phyloP scores from a whole-genome alignment of 2,113 vertebrate genomes.

The Poeciliopsis turrubarensis region DNA sequence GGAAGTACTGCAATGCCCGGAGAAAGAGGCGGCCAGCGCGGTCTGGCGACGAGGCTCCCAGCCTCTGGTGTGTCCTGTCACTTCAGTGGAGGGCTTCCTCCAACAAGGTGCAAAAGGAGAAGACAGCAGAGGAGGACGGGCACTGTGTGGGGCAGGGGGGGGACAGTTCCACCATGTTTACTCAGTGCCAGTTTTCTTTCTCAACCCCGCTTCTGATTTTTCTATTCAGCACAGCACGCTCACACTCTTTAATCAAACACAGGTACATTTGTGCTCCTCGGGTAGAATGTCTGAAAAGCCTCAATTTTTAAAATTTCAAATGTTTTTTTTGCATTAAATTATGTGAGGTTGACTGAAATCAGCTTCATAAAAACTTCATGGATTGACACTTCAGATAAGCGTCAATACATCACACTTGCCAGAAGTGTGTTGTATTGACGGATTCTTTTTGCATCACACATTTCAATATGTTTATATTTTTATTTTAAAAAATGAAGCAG shows the following conservation, averaged over 20 bases:
- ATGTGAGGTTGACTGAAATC: constrained; percentile 33
- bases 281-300: constrained; percentile 31
- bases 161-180: constrained; percentile 10
- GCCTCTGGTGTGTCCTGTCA: constrained; percentile 70
- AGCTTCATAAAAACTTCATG: constrained; percentile 17
- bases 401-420: too few relatives aligned
- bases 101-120: constrained; percentile 60
- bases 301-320: constrained; percentile 18
- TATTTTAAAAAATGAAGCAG: background rate
- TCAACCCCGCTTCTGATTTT: constrained; percentile 4
- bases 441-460: background rate
- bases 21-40: constrained; percentile 12
- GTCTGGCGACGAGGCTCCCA: constrained; percentile 28
- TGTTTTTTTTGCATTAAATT: constrained; percentile 48
- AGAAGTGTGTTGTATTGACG: background rate
- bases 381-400: too few relatives aligned
- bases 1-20: constrained; percentile 22
- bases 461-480: background rate
- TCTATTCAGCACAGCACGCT: constrained; percentile 25
- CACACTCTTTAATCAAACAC: constrained; percentile 44
- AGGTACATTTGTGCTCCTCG: constrained; percentile 41
- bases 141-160: constrained; percentile 5
- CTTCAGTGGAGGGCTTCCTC: constrained; percentile 57
- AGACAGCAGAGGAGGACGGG: constrained; percentile 56
- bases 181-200: constrained; percentile 3